Percentiles rank a stretch among this genome's conserved stretches.
Evolutionary conservation across 1,140 invertebrate species (phyloP).

Genomic region (Ceratina australensis): DNA sequence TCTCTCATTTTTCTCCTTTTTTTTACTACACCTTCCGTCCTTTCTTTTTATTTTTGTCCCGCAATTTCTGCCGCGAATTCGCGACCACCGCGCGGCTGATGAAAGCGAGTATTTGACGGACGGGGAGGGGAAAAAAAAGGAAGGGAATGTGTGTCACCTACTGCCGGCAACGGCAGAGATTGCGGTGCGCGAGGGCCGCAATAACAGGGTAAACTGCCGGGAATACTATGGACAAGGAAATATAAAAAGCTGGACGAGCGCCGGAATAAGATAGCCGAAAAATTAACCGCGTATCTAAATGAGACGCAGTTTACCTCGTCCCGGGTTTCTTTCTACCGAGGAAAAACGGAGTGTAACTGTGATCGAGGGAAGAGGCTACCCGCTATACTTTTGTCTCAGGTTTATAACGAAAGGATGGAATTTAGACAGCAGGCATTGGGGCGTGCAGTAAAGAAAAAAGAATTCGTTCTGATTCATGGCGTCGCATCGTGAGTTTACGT

Average conservation of each 20-base stretch:
- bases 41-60: not conserved
- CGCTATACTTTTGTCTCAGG: too few relatives aligned
- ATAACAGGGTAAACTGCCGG: constrained; percentile 4
- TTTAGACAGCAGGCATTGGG: too few relatives aligned
- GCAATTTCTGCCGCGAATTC: constrained; percentile 1
- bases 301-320: not conserved
- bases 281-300: not conserved
- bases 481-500: too few relatives aligned
- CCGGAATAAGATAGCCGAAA: not conserved
- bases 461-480: too few relatives aligned
- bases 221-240: not conserved
- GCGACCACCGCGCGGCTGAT: not conserved
- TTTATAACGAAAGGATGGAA: too few relatives aligned
- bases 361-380: too few relatives aligned
- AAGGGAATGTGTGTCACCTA: not conserved
- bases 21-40: not conserved
- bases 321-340: too few relatives aligned
- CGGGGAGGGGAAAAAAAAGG: not conserved
- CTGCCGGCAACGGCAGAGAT: not conserved
- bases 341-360: too few relatives aligned
- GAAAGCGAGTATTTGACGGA: not conserved
- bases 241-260: not conserved
- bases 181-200: not conserved
- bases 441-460: too few relatives aligned
- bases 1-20: too few relatives aligned